Base-by-base conservation (phyloP, 2,797 vertebrate species). In the Crax fasciolata region DNA sequence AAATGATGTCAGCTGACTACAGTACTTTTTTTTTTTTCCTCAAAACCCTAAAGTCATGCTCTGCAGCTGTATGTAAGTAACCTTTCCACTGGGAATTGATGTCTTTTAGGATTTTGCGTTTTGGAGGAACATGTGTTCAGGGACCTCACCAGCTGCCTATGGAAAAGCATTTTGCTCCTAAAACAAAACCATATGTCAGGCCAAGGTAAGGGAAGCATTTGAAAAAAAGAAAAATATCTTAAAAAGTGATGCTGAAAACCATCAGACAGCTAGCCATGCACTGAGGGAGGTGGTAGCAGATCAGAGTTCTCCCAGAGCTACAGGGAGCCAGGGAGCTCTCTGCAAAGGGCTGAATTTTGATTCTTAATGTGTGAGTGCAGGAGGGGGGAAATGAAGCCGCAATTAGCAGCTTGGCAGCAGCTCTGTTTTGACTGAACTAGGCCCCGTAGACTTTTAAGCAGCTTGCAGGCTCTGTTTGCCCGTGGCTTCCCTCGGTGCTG, bases 101-200 rank as follows among this genome's bases (percentile, higher is more conserved):
- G 77, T 73, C 73, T 95, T 90, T 65, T 72, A 92, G 72, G 73
- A 54, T 72, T 96, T 58, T 72, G 7, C 49, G 38, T 92, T 95
- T 88, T 67, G 59, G 82, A 89, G 10, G 11, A 94, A 77, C 75
- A 57, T 32, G 68, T 73, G 52, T 68, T 80, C 66, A 52, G 84
- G 57, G 91, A 85, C 89, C 57, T 91, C 73, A 70, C 76, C 89
- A 93, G 95, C 95, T 73, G 89, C 90, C 88, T 94, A 55, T 79
- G 88, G 79, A 95, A 80, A 96, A 86, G 62, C 49, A 80, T 90
- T 93, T 93, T 96, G 74, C 68, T 85, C 85, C 66, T 93, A 95
- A 97, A 97, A 77, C 62, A 89, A 92, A 97, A 97, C 94, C 97
- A 97, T 90, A 95, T 97, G 97, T 95, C 89, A 86, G 49, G 41